These are phyloP conservation scores for Thecocarcelia acutangulata DNA, from an alignment of 2,888 invertebrate species.

Conservation along the genomic window DNA sequence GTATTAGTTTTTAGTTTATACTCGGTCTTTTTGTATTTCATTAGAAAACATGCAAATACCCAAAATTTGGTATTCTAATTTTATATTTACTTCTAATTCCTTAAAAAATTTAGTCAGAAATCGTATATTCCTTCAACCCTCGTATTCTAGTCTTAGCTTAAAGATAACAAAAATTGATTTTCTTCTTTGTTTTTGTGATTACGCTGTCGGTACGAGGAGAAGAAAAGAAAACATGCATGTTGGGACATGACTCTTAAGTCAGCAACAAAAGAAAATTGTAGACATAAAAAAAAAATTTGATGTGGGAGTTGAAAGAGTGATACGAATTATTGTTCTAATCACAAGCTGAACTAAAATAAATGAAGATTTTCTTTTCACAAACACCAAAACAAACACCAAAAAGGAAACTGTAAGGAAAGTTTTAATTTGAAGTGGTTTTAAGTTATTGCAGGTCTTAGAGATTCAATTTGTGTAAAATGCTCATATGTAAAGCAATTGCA, in stretches of 20 bases:
- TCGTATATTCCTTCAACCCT: no score
- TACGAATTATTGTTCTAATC: slow-evolving; percentile 59
- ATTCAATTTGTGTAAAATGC: background rate
- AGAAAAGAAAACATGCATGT: slow-evolving; percentile 45
- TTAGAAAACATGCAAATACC: no score
- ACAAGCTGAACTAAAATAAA: slow-evolving; percentile 37
- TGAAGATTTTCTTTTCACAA: slow-evolving; percentile 12
- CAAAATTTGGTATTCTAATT: no score
- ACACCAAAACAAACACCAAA: no score
- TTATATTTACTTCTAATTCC: no score
- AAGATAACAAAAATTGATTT: slow-evolving; percentile 8
- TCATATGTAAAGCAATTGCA: background rate
- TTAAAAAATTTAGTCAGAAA: no score
- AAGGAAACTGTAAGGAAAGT: background rate
- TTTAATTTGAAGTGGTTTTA: slow-evolving; percentile 15
- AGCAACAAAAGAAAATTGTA: slow-evolving; percentile 32
- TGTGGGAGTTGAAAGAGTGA: slow-evolving; percentile 41
- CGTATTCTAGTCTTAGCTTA: slow-evolving; percentile 10
- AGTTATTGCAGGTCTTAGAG: background rate
- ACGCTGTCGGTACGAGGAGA: slow-evolving; percentile 20
- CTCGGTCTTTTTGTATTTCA: no score
- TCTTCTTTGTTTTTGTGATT: slow-evolving; percentile 30
- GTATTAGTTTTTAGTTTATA: no score
- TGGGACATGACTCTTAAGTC: slow-evolving; percentile 45
- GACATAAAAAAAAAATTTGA: slow-evolving; percentile 26